These are phyloP conservation scores for Apantesis nais DNA, from an alignment of 2,888 invertebrate genomes.

Conservation along the genomic window DNA sequence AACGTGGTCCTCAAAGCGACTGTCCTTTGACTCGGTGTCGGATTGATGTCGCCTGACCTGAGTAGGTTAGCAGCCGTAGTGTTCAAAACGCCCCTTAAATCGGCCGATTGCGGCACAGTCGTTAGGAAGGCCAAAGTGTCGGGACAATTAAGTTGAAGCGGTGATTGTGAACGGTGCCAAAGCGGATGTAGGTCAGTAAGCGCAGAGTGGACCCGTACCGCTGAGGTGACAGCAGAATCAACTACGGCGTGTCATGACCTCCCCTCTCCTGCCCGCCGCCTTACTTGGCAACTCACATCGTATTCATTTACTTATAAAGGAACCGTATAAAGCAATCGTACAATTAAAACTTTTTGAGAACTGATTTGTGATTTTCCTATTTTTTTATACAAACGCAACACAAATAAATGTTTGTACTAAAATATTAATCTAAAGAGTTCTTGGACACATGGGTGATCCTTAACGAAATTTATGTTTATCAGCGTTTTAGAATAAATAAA, in stretches of 20 bases:
- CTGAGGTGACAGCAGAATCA: constrained; percentile 71
- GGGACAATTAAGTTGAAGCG: constrained; percentile 86
- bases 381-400: neutral
- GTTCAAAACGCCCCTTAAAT: constrained; percentile 76
- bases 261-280: constrained; percentile 52
- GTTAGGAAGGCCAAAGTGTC: constrained; percentile 84
- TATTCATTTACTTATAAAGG: constrained; percentile 22
- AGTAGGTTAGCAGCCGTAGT: constrained; percentile 63
- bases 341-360: neutral
- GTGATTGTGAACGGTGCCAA: constrained; percentile 84
- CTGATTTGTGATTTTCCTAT: neutral
- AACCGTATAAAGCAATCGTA: neutral
- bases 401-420: neutral
- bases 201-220: constrained; percentile 76
- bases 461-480: neutral
- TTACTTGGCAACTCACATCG: constrained; percentile 64
- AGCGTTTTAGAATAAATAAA: neutral
- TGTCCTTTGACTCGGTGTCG: constrained; percentile 64
- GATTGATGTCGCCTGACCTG: constrained; percentile 63
- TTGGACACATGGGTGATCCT: neutral
- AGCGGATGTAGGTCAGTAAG: constrained; percentile 84
- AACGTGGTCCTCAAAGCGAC: constrained; percentile 69
- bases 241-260: constrained; percentile 64
- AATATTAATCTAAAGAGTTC: too few relatives aligned
- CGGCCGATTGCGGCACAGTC: constrained; percentile 82